Evolutionary conservation across 2,113 vertebrate genomes (phyloP), one percentile per base, ranked within the genome.

Genomic region (Cygnus buccinator): DNA sequence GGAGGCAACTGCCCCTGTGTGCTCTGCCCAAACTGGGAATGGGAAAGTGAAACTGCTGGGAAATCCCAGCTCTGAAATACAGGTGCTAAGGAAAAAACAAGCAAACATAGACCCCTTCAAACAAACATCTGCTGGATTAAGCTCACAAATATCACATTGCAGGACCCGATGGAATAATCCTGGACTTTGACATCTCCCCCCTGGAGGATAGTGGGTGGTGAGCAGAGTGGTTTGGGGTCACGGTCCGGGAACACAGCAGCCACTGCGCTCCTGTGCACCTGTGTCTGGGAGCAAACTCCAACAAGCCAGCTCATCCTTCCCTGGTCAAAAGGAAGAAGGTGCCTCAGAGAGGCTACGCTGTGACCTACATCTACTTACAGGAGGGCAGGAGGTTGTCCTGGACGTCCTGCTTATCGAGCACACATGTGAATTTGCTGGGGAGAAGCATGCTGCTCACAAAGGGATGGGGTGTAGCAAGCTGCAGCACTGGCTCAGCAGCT

Each of bases 391-490:
- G 22, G 35, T 18, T 89, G 37, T 7, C 43, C 58, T 10, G 2
- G 20, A 3, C 0, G 1, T 37, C 54, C 74, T 71, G 86, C 39
- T n/a, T 10, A 3, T 2, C 18, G 10, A 39, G 35, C 79, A n/a
- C 66, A 68, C 1, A 1, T 10, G 43, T 21, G 33, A 20, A 52
- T 62, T 63, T 65, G 37, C 86, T 66, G 22, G 68, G 52, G 52
- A 67, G 39, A 43, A n/a, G 28, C 52, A 55, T 8, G 11, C 23
- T 41, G 62, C 39, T 41, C 17, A 6, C 26, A 18, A 63, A 85
- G 33, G 58, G 73, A 29, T 0, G 0, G 37, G 58, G 52, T 28
- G 44, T 62, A 43, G 57, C 4, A 0, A 23, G 66, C 25, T 29
- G 26, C 75, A 35, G 68, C 0, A 11, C 86, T 90, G 65, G 65